Evolutionary conservation across 2,797 vertebrate species (phyloP).

Genomic region (Manis pentadactyla): DNA sequence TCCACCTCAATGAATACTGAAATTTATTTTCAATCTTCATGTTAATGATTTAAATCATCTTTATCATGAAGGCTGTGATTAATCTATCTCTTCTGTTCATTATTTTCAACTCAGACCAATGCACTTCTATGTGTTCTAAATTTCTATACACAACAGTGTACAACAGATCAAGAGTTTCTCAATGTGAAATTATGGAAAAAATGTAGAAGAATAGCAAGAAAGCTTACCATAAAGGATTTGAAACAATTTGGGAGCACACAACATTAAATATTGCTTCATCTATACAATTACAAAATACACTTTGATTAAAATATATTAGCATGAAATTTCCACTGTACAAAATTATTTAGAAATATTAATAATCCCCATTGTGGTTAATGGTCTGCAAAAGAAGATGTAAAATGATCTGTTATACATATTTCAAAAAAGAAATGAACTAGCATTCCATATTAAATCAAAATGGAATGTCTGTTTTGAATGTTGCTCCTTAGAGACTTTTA

Average conservation of each 20-base stretch:
- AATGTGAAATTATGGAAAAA: background rate
- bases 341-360: background rate
- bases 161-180: background rate
- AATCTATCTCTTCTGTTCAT: background rate
- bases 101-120: background rate
- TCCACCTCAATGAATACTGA: background rate
- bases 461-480: background rate
- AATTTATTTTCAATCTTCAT: background rate
- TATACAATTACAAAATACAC: background rate
- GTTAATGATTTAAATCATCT: background rate
- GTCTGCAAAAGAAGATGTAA: background rate
- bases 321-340: background rate
- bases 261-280: background rate
- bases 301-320: background rate
- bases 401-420: background rate
- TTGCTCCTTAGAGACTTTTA: background rate
- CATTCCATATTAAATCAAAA: background rate
- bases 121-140: background rate
- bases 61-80: background rate
- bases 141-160: background rate
- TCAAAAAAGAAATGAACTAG: background rate
- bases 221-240: background rate
- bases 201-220: background rate
- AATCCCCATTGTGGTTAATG: background rate
- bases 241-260: background rate